A percentile compares a stretch with the other conserved stretches of the same genome.
phyloP scores from a whole-genome alignment of 2,797 vertebrate species.

The Neosilurus mollespiculum region DNA sequence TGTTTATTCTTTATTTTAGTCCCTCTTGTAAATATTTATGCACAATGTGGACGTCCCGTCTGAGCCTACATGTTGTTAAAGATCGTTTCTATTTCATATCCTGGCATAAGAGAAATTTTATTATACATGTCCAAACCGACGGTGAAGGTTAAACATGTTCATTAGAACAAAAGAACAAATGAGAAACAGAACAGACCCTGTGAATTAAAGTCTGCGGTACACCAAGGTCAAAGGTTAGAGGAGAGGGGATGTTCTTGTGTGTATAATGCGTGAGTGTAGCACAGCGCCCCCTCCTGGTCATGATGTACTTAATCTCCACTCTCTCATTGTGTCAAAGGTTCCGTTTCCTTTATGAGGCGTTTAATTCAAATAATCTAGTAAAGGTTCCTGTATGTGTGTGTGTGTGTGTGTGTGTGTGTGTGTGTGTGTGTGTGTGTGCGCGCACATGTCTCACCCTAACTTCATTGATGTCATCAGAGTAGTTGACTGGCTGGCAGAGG shows the following conservation, averaged over 20 bases:
- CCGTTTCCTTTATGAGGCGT: not conserved
- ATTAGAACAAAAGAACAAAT: not conserved
- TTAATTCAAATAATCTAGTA: not conserved
- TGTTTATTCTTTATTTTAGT: not conserved
- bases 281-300: not conserved
- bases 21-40: too few relatives aligned
- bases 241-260: not conserved
- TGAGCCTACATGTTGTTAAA: not conserved
- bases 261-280: not conserved
- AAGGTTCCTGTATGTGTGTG: not conserved
- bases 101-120: not conserved
- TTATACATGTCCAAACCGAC: not conserved
- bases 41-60: not conserved
- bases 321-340: not conserved
- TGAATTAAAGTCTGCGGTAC: slow-evolving; percentile 19
- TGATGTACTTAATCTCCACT: not conserved
- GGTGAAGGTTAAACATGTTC: not conserved
- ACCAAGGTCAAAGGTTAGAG: slow-evolving; percentile 14
- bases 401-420: not conserved
- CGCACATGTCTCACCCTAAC: slow-evolving; percentile 84
- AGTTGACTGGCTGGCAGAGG: slow-evolving; percentile 94
- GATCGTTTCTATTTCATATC: not conserved
- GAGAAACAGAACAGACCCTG: not conserved
- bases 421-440: not conserved
- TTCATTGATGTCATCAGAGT: slow-evolving; percentile 93